These are phyloP conservation scores for Diogma glabrata DNA, from an alignment of 2,888 invertebrate species.

Conservation along the genomic window DNA sequence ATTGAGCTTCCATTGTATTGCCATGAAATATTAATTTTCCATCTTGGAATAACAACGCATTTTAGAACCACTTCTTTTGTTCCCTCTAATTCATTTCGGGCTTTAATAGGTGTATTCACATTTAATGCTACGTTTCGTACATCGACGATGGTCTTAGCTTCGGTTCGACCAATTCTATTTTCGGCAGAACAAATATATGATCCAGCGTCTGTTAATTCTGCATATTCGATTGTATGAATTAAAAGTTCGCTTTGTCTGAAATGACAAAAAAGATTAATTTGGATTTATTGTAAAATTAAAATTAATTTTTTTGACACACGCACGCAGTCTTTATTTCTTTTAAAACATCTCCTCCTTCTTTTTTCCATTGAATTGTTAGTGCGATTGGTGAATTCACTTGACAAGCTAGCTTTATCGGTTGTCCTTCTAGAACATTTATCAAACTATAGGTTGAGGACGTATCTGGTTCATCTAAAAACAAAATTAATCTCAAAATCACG, in stretches of 20 bases:
- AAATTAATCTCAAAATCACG: no score
- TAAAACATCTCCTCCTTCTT: no score
- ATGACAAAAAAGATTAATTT: no score
- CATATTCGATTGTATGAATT: neutral
- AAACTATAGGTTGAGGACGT: neutral
- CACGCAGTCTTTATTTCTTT: no score
- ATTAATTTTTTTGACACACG: no score
- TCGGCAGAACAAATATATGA: neutral
- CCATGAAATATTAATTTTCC: neutral
- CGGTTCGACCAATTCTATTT: neutral
- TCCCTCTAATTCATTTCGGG: neutral
- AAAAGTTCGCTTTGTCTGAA: neutral
- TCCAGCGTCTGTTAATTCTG: neutral
- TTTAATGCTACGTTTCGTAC: neutral
- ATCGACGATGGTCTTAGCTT: neutral
- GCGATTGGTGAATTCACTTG: neutral
- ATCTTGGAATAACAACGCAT: neutral
- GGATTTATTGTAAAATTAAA: no score
- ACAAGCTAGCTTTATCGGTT: constrained; percentile 4
- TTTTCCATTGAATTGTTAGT: neutral
- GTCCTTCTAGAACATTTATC: neutral
- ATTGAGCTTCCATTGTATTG: neutral
- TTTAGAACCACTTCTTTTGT: neutral
- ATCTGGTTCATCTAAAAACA: neutral
- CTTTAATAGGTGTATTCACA: neutral